Base-by-base conservation (phyloP, 2,113 vertebrate genomes). In the Sapayoa aenigma region DNA sequence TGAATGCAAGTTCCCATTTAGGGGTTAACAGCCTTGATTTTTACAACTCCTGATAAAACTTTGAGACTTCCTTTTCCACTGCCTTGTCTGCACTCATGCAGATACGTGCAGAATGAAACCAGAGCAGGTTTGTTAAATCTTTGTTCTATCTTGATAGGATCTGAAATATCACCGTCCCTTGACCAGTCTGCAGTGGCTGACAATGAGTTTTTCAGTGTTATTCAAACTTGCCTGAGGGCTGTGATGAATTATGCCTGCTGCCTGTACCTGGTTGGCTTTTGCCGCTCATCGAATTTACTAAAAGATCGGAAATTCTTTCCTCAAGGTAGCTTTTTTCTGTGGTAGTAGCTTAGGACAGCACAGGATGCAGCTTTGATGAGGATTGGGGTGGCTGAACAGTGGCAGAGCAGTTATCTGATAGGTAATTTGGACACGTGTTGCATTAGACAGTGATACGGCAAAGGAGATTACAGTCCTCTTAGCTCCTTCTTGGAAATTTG, bases 391-490 rank as follows among this genome's bases (percentile, higher is more conserved):
- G 79, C 50, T 88, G 67, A 76, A 77, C 5, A 1, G 67, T 22
- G 50, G 59, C 46, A 25, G 4, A 71, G 62, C 50, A 67, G 68
- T 88, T 76, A 73, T 56, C 53, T 18, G 44, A 41, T 19, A 10
- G 21, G 50, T 27, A 55, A 63, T n/a, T 47, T 39, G 49, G 59
- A 62, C 35, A 11, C 0, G 0, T 37, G 68, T 31, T 81, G 79
- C 79, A 74, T 78, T 84, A 78, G 89, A 59, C 27, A 67, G 77
- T 0, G 12, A 95, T 75, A 84, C 42, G 60, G 73, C 42, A 94
- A 96, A 92, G 86, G 73, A 89, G 89, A 92, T 86, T 87, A 92
- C 39, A 63, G 42, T 18, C 23, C 59, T 93, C 30, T 92, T 42
- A 71, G 46, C 72, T 86, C 30, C 42, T n/a, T 58, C 68, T 78